A percentile compares a stretch with the other conserved stretches of the same genome.
Evolutionary conservation across 2,797 vertebrate genomes (phyloP).

Genomic region (Acrocephalus scirpaceus): DNA sequence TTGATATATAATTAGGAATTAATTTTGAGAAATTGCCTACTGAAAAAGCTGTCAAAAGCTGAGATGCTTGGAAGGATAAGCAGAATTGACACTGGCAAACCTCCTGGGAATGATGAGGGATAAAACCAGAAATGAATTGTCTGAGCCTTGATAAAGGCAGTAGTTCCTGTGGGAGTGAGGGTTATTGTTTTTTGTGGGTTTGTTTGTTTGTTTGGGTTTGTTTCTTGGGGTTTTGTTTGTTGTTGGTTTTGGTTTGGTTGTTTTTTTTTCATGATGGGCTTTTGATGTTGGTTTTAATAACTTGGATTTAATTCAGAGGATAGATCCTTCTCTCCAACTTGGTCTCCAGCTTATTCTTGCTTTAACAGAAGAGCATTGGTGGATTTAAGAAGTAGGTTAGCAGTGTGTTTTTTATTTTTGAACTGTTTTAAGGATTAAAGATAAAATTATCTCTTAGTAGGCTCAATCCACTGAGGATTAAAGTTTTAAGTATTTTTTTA

Average conservation of each 20-base stretch:
- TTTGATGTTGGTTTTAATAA: background rate
- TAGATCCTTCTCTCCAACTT: background rate
- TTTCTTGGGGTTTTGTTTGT: background rate
- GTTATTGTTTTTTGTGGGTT: background rate
- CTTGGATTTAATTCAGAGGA: background rate
- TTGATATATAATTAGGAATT: conserved; percentile 34
- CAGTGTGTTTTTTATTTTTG: background rate
- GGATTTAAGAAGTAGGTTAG: background rate
- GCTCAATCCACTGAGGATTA: background rate
- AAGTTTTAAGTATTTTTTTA: background rate
- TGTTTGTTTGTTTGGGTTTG: background rate
- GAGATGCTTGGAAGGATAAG: conserved; percentile 35
- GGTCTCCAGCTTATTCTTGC: background rate
- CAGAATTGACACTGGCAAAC: background rate
- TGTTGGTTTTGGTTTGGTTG: too few species aligned
- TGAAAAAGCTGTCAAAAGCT: background rate
- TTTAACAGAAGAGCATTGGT: background rate
- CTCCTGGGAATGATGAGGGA: conserved; percentile 2
- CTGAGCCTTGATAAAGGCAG: background rate
- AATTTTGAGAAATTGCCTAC: conserved; percentile 28
- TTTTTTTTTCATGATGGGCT: background rate
- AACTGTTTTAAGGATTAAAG: background rate
- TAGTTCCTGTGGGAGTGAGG: background rate
- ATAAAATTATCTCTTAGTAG: background rate
- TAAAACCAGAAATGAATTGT: background rate